A percentile compares a stretch with the other conserved stretches of the same genome.
These are phyloP conservation scores for Dryobotodes eremita DNA, from an alignment of 2,888 invertebrate species.

Conservation along the genomic window DNA sequence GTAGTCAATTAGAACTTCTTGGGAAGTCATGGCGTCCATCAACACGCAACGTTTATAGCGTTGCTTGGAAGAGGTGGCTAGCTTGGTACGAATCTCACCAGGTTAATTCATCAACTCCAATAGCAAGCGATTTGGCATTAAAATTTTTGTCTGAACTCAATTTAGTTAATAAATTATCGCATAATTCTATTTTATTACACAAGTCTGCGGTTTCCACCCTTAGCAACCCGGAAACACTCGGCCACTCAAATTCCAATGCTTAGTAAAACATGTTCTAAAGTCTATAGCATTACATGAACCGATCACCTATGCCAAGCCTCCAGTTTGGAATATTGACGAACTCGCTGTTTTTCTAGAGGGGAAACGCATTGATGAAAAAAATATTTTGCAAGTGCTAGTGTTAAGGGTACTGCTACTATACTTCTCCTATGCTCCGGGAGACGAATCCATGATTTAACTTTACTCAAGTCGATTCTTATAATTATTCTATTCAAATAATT, in stretches of 20 bases:
- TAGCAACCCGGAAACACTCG: background rate
- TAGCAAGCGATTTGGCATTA: no score
- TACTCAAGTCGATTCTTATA: no score
- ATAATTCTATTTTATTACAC: constrained; percentile 1
- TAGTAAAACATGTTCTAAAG: background rate
- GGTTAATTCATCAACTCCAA: no score
- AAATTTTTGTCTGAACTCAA: background rate
- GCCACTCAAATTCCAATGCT: background rate
- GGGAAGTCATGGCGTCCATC: background rate
- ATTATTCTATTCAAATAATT: no score
- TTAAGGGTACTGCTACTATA: no score
- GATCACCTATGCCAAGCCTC: no score
- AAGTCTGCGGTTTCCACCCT: background rate
- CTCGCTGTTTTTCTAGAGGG: no score
- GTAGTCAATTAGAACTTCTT: constrained; percentile 9
- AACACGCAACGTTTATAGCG: constrained; percentile 6
- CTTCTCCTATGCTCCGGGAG: no score
- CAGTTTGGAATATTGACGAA: no score
- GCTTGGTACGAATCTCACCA: background rate
- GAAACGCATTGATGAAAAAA: no score
- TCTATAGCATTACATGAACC: background rate
- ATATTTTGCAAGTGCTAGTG: no score
- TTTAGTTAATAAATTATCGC: background rate
- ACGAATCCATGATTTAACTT: no score
- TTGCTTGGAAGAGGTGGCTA: constrained; percentile 1